A percentile compares a stretch with the other conserved stretches of the same genome.
Evolutionary conservation across 2,113 vertebrate species (phyloP).

Genomic region (Anoura caudifer): DNA sequence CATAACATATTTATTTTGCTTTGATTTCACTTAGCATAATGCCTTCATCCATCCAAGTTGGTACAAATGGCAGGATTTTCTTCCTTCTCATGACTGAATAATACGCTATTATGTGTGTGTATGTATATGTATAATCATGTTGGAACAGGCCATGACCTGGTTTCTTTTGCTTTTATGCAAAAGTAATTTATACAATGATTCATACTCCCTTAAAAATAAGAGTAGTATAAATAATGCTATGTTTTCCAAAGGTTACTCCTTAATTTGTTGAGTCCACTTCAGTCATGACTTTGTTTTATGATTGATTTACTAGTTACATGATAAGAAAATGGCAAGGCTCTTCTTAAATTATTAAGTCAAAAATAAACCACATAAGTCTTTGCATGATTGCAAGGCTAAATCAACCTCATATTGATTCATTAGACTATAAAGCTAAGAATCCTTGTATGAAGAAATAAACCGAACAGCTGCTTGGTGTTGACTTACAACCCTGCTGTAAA

Average conservation of each 20-base stretch:
- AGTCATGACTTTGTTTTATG: not conserved
- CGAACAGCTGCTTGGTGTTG: constrained; percentile 46
- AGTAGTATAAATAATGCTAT: not conserved
- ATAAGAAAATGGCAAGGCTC: not conserved
- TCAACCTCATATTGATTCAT: constrained; percentile 44
- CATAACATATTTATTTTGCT: not conserved
- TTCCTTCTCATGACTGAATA: too few species aligned
- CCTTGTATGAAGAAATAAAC: constrained; percentile 16
- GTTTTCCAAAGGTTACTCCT: not conserved
- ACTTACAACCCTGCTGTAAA: constrained; percentile 52
- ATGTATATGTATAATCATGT: not conserved
- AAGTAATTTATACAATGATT: constrained; percentile 1
- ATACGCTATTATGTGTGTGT: too few species aligned
- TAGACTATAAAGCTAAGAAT: constrained; percentile 16
- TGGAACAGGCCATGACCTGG: not conserved
- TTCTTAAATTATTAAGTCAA: constrained; percentile 22
- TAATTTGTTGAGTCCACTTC: not conserved
- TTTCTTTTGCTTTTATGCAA: constrained; percentile 20
- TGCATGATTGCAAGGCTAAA: not conserved
- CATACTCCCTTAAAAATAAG: not conserved
- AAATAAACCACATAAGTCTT: constrained; percentile 17
- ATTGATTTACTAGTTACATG: not conserved
- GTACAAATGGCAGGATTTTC: too few species aligned
- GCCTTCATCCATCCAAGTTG: not conserved
- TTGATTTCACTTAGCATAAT: not conserved